Conservation (phyloP, 2,113 vertebrate species). For the Micronycteris hirsuta region DNA sequence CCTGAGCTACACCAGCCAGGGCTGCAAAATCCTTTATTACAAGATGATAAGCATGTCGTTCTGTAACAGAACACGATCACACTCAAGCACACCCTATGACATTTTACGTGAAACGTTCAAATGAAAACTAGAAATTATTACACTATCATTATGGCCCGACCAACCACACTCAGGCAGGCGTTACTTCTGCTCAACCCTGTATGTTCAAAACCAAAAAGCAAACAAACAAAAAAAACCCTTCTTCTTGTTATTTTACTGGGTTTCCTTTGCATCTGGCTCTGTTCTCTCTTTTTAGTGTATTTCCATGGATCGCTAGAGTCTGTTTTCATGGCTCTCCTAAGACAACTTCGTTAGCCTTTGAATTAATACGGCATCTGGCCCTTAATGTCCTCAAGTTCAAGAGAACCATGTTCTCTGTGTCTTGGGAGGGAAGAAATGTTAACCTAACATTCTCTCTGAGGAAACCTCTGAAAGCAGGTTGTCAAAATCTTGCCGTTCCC, state of each 20-base stretch:
- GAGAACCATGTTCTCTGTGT: not conserved
- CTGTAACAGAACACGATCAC: too few species aligned
- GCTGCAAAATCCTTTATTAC: too few species aligned
- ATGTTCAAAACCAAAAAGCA: too few species aligned
- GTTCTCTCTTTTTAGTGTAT: not conserved
- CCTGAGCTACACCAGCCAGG: too few species aligned
- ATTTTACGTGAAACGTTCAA: too few species aligned
- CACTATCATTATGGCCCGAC: too few species aligned
- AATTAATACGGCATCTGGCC: not conserved
- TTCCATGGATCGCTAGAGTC: not conserved
- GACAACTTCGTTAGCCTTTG: not conserved
- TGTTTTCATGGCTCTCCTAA: not conserved
- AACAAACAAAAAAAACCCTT: not conserved
- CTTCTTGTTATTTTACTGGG: not conserved
- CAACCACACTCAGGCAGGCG: too few species aligned
- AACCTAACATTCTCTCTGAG: not conserved
- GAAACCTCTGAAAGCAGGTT: not conserved
- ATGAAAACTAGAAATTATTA: too few species aligned
- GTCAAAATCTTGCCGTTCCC: fast-evolving
- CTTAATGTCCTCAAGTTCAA: not conserved
- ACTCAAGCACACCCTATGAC: too few species aligned
- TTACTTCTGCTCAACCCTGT: too few species aligned
- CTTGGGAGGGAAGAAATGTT: not conserved
- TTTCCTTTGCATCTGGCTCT: not conserved
- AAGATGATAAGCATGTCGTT: too few species aligned